Evolutionary conservation across 2,797 vertebrate genomes (phyloP).

Genomic region (Scomberomorus guttatus): DNA sequence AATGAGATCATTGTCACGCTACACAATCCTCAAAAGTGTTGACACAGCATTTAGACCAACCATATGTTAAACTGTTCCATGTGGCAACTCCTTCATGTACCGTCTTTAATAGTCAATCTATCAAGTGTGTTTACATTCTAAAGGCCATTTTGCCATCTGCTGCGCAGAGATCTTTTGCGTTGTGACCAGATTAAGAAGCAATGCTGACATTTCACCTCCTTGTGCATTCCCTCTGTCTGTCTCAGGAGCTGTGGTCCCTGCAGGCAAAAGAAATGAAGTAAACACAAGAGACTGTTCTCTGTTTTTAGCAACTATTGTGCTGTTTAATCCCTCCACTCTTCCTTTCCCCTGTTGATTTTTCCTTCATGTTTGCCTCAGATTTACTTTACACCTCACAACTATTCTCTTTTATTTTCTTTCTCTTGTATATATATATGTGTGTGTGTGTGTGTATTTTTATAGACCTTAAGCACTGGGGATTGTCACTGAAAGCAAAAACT

Average conservation of each 20-base stretch:
- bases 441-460: background rate
- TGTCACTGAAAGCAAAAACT: background rate
- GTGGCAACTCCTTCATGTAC: background rate
- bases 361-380: background rate
- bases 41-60: background rate
- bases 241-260: slow-evolving; percentile 9
- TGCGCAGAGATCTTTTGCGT: background rate
- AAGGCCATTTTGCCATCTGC: background rate
- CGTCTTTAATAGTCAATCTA: background rate
- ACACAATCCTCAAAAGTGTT: background rate
- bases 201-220: background rate
- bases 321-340: slow-evolving; percentile 7
- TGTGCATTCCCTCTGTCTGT: background rate
- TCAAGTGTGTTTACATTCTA: background rate
- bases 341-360: background rate
- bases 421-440: no score
- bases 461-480: background rate
- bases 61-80: background rate
- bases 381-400: background rate
- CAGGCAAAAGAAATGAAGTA: slow-evolving; percentile 9
- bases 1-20: background rate
- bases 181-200: background rate
- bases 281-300: background rate
- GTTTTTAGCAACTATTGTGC: background rate
- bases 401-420: no score